These are phyloP conservation scores for Corythornis cristatus DNA, from an alignment of 2,113 vertebrate genomes.

Conservation along the genomic window DNA sequence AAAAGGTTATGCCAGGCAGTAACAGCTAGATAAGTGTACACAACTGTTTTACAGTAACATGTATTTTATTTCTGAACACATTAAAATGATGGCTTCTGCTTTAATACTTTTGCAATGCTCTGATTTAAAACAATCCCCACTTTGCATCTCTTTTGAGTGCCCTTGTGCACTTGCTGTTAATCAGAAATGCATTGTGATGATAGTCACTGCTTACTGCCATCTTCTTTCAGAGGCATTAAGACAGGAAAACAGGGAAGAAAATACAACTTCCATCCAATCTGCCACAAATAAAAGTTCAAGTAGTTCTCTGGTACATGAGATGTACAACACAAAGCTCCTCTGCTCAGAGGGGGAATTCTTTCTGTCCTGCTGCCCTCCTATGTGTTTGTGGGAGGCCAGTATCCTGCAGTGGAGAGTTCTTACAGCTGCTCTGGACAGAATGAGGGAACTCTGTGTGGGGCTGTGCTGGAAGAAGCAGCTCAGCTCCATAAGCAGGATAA, in stretches of 20 bases:
- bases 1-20: conserved; percentile 6
- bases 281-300: not conserved
- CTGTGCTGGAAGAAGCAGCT: not conserved
- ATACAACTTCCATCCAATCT: conserved; percentile 6
- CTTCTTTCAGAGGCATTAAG: conserved; percentile 33
- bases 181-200: conserved; percentile 62
- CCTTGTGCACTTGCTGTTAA: conserved; percentile 74
- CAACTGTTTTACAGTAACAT: conserved; percentile 33
- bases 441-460: not conserved
- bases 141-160: conserved; percentile 73
- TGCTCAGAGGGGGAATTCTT: not conserved
- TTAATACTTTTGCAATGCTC: conserved; percentile 56
- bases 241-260: conserved; percentile 23
- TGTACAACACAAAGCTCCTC: not conserved
- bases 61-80: conserved; percentile 40
- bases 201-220: conserved; percentile 29
- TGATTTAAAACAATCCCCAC: conserved; percentile 71
- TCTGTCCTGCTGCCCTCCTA: not conserved
- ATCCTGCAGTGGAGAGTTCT: not conserved
- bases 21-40: conserved; percentile 11
- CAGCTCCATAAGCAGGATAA: not conserved
- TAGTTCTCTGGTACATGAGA: not conserved
- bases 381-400: not conserved
- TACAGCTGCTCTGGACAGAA: not conserved
- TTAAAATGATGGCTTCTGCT: conserved; percentile 31